phyloP scores from a whole-genome alignment of 2,113 vertebrate species.

The Corapipo altera region DNA sequence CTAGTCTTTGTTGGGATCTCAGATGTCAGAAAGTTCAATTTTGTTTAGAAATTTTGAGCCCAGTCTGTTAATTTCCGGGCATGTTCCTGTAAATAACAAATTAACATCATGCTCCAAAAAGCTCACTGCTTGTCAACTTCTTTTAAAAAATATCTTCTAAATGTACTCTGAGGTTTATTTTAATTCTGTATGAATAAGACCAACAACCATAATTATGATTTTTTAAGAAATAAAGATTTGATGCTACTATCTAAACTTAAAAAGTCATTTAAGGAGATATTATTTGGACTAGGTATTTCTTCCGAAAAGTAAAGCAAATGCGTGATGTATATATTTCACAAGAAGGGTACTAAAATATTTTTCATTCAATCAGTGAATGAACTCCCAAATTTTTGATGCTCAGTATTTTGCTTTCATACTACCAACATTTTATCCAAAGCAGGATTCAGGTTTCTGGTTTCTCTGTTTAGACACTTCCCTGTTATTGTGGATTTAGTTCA shows the following conservation, averaged over 20 bases:
- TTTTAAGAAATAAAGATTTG: background rate
- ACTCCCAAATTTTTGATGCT: background rate
- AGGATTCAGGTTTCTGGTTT: background rate
- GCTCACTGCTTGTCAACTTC: background rate
- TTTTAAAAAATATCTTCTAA: background rate
- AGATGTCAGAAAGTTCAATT: background rate
- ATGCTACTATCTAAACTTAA: background rate
- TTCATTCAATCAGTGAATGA: background rate
- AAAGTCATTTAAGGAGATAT: background rate
- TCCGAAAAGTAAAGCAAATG: background rate
- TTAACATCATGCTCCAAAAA: background rate
- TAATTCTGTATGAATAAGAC: background rate
- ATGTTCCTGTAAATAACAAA: background rate
- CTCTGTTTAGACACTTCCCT: background rate
- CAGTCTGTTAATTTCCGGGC: background rate
- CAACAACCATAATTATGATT: background rate
- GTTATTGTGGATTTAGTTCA: slow-evolving; percentile 15
- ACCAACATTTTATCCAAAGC: background rate
- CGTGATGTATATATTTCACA: background rate
- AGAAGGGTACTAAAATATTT: background rate
- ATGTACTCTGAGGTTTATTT: background rate
- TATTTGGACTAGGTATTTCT: background rate
- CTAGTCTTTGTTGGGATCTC: background rate
- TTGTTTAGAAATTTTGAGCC: background rate
- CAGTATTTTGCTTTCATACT: background rate